These are phyloP conservation scores for Upupa epops DNA, from an alignment of 2,113 vertebrate genomes.

Conservation along the genomic window DNA sequence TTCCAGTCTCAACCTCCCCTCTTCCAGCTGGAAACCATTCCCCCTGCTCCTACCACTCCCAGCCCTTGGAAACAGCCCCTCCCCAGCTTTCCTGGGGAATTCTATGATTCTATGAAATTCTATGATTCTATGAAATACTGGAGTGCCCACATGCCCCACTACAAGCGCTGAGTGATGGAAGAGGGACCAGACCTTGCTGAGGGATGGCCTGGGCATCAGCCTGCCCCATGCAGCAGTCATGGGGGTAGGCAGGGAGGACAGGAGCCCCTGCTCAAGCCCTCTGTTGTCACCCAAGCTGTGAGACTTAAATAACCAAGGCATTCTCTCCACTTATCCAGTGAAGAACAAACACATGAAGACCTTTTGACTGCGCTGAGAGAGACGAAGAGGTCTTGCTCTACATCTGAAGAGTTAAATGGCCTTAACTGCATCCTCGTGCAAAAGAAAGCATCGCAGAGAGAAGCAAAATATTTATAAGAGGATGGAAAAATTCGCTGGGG, in stretches of 20 bases:
- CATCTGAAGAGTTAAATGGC: conserved; percentile 24
- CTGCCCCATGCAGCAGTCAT: background rate
- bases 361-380: conserved; percentile 1
- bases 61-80: no score
- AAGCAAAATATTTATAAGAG: conserved; percentile 49
- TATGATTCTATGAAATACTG: no score
- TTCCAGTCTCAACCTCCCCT: no score
- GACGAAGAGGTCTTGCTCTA: conserved; percentile 7
- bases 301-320: conserved; percentile 40
- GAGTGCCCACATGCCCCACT: accelerated
- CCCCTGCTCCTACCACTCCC: no score
- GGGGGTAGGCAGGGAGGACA: background rate
- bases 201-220: background rate
- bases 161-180: accelerated
- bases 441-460: conserved; percentile 40
- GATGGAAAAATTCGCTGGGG: conserved; percentile 47
- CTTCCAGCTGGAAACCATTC: no score
- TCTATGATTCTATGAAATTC: no score
- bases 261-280: background rate
- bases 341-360: conserved; percentile 38
- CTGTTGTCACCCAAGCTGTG: background rate
- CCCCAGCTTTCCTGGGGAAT: no score
- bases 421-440: conserved; percentile 60
- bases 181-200: background rate
- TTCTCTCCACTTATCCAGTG: conserved; percentile 15